Conservation (phyloP, 2,797 vertebrate species). For the Argya squamiceps region DNA sequence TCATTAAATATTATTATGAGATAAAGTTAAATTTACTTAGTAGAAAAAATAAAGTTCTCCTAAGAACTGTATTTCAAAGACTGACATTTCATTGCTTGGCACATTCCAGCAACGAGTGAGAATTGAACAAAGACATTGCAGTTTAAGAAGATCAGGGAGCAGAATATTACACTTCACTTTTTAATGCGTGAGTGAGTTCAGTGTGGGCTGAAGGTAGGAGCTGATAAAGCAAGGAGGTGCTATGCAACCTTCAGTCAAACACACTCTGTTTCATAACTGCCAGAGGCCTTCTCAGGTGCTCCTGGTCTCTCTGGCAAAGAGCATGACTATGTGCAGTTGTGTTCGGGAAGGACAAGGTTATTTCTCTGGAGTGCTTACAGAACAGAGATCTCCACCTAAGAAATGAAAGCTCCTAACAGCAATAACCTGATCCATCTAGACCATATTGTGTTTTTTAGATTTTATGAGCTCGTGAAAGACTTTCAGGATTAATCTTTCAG, state of each 20-base stretch:
- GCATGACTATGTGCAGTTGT: not conserved
- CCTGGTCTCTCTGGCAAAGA: not conserved
- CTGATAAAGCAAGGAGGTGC: conserved; percentile 7
- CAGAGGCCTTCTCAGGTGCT: not conserved
- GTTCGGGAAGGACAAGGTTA: not conserved
- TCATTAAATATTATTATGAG: conserved; percentile 37
- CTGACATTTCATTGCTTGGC: not conserved
- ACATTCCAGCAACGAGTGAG: not conserved
- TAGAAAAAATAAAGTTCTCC: not conserved
- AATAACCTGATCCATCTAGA: not conserved
- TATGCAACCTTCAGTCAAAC: conserved; percentile 1
- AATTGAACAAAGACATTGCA: not conserved
- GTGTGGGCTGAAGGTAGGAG: not conserved
- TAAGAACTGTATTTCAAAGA: not conserved
- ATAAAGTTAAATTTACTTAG: conserved; percentile 15
- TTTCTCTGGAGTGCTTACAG: not conserved
- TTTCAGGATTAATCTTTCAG: not conserved
- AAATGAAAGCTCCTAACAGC: not conserved
- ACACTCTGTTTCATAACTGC: not conserved
- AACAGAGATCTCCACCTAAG: not conserved
- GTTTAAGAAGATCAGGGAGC: not conserved
- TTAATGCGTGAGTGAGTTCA: not conserved
- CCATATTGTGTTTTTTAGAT: not conserved
- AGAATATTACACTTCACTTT: conserved; percentile 1
- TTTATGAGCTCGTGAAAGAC: not conserved